A percentile compares a stretch with the other conserved stretches of the same genome.
phyloP scores from a whole-genome alignment of 1,140 invertebrate genomes.

The Cyphomyrmex costatus region DNA sequence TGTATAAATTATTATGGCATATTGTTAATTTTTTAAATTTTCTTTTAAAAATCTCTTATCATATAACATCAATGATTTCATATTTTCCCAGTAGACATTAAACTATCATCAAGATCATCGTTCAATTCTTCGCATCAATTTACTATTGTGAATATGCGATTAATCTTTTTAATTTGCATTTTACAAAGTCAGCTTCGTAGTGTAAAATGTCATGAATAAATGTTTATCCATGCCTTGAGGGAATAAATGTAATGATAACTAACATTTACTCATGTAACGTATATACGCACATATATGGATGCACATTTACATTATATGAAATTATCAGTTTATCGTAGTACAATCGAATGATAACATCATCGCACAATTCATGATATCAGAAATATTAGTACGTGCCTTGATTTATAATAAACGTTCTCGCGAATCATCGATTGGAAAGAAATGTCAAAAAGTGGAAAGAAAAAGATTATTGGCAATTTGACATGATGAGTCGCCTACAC shows the following conservation, averaged over 20 bases:
- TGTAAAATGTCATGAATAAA: constrained; percentile 17
- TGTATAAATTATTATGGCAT: too few species aligned
- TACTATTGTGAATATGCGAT: not conserved
- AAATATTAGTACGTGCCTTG: constrained; percentile 56
- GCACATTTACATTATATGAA: not conserved
- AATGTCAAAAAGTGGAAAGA: too few species aligned
- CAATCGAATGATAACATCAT: not conserved
- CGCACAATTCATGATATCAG: not conserved
- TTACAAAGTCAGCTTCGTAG: not conserved
- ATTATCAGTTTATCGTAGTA: not conserved
- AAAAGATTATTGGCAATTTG: not conserved
- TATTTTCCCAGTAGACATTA: not conserved
- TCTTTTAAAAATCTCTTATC: not conserved
- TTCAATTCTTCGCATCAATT: not conserved
- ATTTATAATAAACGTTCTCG: not conserved
- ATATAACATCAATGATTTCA: not conserved
- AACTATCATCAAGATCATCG: not conserved
- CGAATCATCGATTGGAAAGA: not conserved
- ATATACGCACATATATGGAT: not conserved
- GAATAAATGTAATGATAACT: not conserved
- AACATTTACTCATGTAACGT: constrained; percentile 24
- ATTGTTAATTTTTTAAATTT: too few species aligned
- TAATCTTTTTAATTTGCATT: not conserved
- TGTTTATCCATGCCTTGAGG: not conserved
- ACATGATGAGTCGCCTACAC: not conserved